These are phyloP conservation scores for Intellagama lesueurii DNA, from an alignment of 2,797 vertebrate genomes.

Conservation along the genomic window DNA sequence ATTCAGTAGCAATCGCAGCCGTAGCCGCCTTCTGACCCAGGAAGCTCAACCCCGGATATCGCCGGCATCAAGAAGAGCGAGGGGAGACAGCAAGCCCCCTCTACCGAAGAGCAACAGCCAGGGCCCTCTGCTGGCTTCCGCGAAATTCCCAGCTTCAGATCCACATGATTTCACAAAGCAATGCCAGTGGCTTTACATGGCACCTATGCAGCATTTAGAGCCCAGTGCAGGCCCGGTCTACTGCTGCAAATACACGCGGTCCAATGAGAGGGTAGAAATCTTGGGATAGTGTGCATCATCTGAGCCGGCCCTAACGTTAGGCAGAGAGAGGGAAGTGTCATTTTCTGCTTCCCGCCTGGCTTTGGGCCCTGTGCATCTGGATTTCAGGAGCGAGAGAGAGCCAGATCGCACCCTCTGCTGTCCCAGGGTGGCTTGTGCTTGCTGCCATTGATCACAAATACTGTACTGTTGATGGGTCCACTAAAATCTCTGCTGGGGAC, in stretches of 20 bases:
- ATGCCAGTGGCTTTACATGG: background rate
- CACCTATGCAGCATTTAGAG: background rate
- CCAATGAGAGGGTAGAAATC: background rate
- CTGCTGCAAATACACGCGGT: background rate
- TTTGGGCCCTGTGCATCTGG: no score
- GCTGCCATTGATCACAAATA: no score
- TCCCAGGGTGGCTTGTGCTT: no score
- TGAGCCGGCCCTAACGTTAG: no score
- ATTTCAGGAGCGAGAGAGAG: no score
- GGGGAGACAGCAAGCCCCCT: background rate
- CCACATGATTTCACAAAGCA: background rate
- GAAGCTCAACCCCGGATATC: slow-evolving; percentile 51
- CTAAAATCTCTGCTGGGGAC: no score
- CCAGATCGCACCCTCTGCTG: no score
- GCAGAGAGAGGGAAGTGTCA: no score
- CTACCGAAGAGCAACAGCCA: background rate
- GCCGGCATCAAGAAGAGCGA: background rate
- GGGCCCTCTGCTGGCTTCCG: slow-evolving; percentile 40
- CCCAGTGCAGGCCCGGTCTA: background rate
- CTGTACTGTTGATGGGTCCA: no score
- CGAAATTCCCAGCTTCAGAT: background rate
- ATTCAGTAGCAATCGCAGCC: background rate
- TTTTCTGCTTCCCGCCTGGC: no score
- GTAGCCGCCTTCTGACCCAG: slow-evolving; percentile 23
- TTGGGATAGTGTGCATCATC: background rate